Base-by-base conservation (phyloP, 2,113 vertebrate species). In the Ploceus nigricollis region DNA sequence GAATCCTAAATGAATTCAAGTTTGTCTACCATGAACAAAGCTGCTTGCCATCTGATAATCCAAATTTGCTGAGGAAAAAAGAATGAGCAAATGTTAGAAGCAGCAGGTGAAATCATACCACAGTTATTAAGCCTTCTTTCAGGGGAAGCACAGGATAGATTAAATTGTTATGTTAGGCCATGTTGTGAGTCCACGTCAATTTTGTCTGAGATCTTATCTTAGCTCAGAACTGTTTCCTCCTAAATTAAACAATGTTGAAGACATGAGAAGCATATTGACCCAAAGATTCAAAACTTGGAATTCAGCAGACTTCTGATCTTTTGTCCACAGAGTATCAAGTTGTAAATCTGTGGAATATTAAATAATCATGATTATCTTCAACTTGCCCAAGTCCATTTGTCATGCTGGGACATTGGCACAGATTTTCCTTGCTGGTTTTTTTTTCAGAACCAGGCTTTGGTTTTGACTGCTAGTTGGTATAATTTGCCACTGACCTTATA, bases 121-220 rank as follows among this genome's bases (percentile, higher is more conserved):
- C 71, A 89, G 69, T 82, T 95, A 95, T 82, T 92, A 96, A 94
- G 87, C 77, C 57, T 71, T 76, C 65, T 97, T 97, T 96, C 84
- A 89, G 90, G 56, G 88, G 66, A 88, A 95, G 81, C 39, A 85
- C 33, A 94, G 71, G 80, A 87, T 48, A 97, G 96, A 95, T 97
- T 96, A 81, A 95, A 97, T 89, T 95, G 96, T 97, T 97, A 96
- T 94, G 96, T 97, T 96, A 95, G 96, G 80, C 95, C 90, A 78
- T 93, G 88, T 95, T 95, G 92, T 76, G 92, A 96, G 94, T 71
- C 94, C 94, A 95, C 3, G 45, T 93, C 96, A 94, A 92, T 95
- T 96, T 93, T 96, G 92, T 82, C 45, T 37, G 77, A 95, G 96
- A 96, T 97, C 80, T 96, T 97, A 97, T 97, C 96, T 89, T 57